Base-by-base conservation (phyloP, 2,797 vertebrate species). In the Rhinichthys osculus region DNA sequence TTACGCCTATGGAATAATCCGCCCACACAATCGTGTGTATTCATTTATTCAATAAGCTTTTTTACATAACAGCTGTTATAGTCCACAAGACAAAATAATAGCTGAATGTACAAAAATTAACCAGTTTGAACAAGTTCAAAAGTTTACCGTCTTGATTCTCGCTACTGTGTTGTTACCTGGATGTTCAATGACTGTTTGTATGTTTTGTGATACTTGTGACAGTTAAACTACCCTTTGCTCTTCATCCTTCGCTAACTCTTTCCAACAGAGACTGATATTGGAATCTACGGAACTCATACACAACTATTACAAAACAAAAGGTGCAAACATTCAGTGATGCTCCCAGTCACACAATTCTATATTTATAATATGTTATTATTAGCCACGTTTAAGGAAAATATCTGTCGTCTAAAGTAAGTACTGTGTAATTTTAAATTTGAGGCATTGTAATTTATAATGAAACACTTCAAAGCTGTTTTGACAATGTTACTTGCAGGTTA, bases 401-500 rank as follows among this genome's bases (percentile, higher is more conserved):
- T 27, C n/a, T 9, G n/a, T 14, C 3, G 1, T 17, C 42, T 72
- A 74, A 52, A 5, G 4, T 50, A 47, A 47, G n/a, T 38, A 38
- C 23, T 27, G 1, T 27, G 27, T 57, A 5, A 27, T 27, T 17
- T 40, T 59, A 23, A 5, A 38, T 38, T n/a, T 13, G 27, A 21
- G 42, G 30, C 23, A 38, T 16, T 71, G 30, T 69, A 0, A 71
- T 57, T 57, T 27, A 27, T 71, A 40, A 71, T 19, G 50, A 50
- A 62, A 33, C 52, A 59, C 59, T 71, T 54, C 5, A 71, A 52
- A 54, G 8, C 11, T 69, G n/a, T 67, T 66, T 30, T 66, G n/a
- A 80, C 78, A 80, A 42, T 21, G 78, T 50, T 64, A 44, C 38
- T 44, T 67, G n/a, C 3, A 66, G 16, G 59, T 80, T 50, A 23